Conservation (phyloP, 2,797 vertebrate genomes). For the Rhynchonycteris naso region DNA sequence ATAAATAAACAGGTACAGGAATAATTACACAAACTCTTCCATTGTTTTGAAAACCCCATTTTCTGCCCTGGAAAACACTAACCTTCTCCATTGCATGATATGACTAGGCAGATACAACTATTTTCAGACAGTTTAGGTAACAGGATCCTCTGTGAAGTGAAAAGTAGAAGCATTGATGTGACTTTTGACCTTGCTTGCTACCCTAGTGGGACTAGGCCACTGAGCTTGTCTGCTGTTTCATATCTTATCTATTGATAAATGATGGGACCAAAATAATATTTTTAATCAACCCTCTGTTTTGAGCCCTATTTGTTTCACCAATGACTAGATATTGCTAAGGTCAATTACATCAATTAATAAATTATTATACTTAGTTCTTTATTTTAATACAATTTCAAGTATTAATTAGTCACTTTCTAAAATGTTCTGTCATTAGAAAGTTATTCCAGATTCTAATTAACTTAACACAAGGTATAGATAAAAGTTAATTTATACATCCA, state of each 20-base stretch:
- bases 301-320: neutral
- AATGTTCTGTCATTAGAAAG: neutral
- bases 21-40: neutral
- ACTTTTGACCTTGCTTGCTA: neutral
- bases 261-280: neutral
- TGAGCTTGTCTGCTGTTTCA: neutral
- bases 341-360: neutral
- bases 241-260: neutral
- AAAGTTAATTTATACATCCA: neutral
- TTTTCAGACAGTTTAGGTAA: neutral
- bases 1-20: neutral
- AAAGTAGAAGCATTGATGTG: neutral
- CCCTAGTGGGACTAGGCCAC: neutral
- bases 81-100: neutral
- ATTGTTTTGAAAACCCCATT: neutral
- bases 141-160: neutral
- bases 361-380: neutral
- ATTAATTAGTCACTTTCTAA: neutral
- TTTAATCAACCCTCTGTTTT: neutral
- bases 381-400: neutral
- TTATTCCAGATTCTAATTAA: neutral
- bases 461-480: neutral
- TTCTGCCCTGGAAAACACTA: neutral
- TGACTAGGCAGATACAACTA: neutral
- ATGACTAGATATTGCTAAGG: neutral